Evolutionary conservation across 2,113 vertebrate species (phyloP), one percentile per base, ranked within the genome.

Genomic region (Lanius ludovicianus): DNA sequence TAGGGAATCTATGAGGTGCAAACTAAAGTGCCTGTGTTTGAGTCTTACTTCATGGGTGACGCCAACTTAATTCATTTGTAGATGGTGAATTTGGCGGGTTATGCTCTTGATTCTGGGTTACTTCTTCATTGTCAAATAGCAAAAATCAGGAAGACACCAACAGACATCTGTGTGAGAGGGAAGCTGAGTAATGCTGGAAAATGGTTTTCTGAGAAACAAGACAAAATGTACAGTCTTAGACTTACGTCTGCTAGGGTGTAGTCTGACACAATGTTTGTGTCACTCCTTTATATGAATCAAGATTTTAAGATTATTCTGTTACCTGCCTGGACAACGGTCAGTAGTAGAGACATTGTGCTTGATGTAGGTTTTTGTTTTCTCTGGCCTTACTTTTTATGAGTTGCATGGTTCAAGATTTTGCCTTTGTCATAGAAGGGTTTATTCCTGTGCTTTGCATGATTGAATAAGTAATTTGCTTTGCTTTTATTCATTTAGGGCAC

Each of bases 401-500:
- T 56, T 0, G 0, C 24, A 19, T 62, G 86, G 74, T 64, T 77
- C 22, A 87, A 17, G 85, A 41, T 79, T 52, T 85, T 22, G 2
- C 24, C 33, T 95, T 93, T 91, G 42, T 89, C 33, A 19, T 47
- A 47, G 14, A 93, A 37, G 10, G 52, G 8, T 56, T 92, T 77
- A 64, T 93, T 96, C 15, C 10, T 57, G 12, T 86, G 23, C 15
- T 85, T 91, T 71, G 50, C 3, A 3, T 62, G 63, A 85, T 4
- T 64, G 37, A 90, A 33, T 81, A 39, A 42, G 79, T 73, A 65
- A 52, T 85, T 81, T 87, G 28, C 44, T 87, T 75, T 87, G 23
- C 35, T 89, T 96, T 78, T 89, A 39, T 89, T 96, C 30, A 35
- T 92, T 50, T 81, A 99, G 99, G 99, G 74, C 98, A 98, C 71